Evolutionary conservation across 2,888 invertebrate genomes (phyloP).

Genomic region (Neocrepidodera transversa): DNA sequence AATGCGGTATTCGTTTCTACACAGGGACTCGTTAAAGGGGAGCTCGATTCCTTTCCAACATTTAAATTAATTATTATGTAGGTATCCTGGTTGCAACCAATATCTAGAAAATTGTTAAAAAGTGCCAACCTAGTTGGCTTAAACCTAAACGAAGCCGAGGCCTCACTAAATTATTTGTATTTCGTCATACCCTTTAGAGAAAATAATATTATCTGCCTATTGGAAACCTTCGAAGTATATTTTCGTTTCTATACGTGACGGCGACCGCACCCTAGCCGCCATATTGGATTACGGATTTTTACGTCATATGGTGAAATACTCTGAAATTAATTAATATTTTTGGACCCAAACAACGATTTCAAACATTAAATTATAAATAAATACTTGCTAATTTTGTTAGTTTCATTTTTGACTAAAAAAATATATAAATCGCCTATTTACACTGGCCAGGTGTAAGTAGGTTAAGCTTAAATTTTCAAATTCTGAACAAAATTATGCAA

Average conservation of each 20-base stretch:
- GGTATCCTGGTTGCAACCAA: constrained; percentile 22
- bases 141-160: constrained; percentile 23
- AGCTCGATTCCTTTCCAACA: constrained; percentile 22
- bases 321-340: constrained; percentile 33
- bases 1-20: not conserved
- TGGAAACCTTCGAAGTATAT: constrained; percentile 6
- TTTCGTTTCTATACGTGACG: constrained; percentile 21
- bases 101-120: constrained; percentile 33
- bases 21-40: constrained; percentile 8
- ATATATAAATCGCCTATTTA: constrained; percentile 16
- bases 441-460: constrained; percentile 34
- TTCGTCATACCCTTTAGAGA: constrained; percentile 23
- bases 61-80: constrained; percentile 15
- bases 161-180: constrained; percentile 25
- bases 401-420: not conserved
- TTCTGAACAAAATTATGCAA: constrained; percentile 26
- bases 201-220: constrained; percentile 18
- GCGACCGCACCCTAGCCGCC: constrained; percentile 33
- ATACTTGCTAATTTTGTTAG: constrained; percentile 31
- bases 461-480: not conserved
- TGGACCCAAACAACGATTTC: constrained; percentile 17
- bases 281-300: constrained; percentile 27
- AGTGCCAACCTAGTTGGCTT: constrained; percentile 25
- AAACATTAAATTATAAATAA: constrained; percentile 1
- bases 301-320: constrained; percentile 29